Percentiles rank a stretch among this genome's conserved stretches.
These are phyloP conservation scores for Thryonomys swinderianus DNA, from an alignment of 2,113 vertebrate genomes.

Conservation along the genomic window DNA sequence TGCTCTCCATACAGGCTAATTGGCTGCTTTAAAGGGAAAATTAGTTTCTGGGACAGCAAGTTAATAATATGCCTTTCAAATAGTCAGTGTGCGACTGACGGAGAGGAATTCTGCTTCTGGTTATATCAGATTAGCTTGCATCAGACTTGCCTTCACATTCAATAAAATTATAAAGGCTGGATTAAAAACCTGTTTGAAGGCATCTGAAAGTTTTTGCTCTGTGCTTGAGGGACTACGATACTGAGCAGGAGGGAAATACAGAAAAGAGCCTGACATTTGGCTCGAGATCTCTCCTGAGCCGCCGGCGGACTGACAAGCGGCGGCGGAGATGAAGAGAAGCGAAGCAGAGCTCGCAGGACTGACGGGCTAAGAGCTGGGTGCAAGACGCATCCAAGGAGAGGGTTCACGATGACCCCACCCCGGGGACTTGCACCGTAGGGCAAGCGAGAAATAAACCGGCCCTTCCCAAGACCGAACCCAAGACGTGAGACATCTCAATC, in stretches of 20 bases:
- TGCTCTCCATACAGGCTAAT: neutral
- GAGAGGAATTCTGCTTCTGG: conserved; percentile 1
- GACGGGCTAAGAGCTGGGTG: neutral
- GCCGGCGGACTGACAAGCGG: conserved; percentile 16
- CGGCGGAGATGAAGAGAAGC: neutral
- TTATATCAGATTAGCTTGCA: neutral
- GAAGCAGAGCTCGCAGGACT: neutral
- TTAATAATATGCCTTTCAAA: neutral
- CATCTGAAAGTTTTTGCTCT: neutral
- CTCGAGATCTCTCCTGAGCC: conserved; percentile 33
- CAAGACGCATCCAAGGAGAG: neutral
- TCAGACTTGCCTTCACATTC: neutral
- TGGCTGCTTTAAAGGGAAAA: conserved; percentile 33
- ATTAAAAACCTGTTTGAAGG: neutral
- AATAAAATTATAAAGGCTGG: neutral
- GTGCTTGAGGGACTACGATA: neutral
- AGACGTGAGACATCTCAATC: neutral
- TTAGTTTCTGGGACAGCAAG: neutral
- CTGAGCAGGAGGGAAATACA: neutral
- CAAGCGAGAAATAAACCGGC: conserved; percentile 45
- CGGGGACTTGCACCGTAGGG: neutral
- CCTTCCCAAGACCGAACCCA: neutral
- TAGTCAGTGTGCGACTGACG: neutral
- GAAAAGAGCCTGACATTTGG: conserved; percentile 15
- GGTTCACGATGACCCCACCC: neutral